phyloP scores from a whole-genome alignment of 1,140 invertebrate genomes.

The Drosophila nigromelanica region DNA sequence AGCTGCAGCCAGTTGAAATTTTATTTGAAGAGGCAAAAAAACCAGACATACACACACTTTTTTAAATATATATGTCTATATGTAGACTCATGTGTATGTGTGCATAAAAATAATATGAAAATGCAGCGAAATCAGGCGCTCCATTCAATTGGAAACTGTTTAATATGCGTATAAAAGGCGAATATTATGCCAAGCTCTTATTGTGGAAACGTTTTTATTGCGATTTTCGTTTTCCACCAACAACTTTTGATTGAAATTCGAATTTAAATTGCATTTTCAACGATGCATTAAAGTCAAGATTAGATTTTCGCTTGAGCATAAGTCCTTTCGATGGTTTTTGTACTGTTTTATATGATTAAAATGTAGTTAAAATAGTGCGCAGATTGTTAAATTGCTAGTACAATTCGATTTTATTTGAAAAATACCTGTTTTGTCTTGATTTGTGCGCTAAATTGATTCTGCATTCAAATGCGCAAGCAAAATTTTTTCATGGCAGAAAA shows the following conservation, averaged over 20 bases:
- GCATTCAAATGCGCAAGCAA: no score
- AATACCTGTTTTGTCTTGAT: no score
- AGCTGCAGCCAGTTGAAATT: constrained; percentile 42
- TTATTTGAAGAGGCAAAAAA: constrained; percentile 52
- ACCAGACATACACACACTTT: constrained; percentile 3
- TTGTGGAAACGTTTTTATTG: constrained; percentile 27
- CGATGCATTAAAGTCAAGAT: background rate
- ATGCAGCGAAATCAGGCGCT: constrained; percentile 70
- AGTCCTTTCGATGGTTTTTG: background rate
- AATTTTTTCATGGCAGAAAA: no score
- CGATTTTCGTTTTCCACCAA: constrained; percentile 7
- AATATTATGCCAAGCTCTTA: constrained; percentile 54
- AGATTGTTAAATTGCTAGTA: no score
- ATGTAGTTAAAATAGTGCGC: background rate
- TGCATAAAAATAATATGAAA: constrained; percentile 57
- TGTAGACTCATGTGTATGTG: background rate
- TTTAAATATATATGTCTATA: constrained; percentile 1
- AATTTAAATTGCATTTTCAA: background rate
- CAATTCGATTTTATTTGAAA: no score
- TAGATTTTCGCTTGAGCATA: background rate
- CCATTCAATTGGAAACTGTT: constrained; percentile 77
- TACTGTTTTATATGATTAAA: background rate
- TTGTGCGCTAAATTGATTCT: no score
- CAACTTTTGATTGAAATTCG: constrained; percentile 11
- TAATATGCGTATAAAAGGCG: constrained; percentile 77